Evolutionary conservation across 2,797 vertebrate genomes (phyloP).

Genomic region (Jordanella pulchra): DNA sequence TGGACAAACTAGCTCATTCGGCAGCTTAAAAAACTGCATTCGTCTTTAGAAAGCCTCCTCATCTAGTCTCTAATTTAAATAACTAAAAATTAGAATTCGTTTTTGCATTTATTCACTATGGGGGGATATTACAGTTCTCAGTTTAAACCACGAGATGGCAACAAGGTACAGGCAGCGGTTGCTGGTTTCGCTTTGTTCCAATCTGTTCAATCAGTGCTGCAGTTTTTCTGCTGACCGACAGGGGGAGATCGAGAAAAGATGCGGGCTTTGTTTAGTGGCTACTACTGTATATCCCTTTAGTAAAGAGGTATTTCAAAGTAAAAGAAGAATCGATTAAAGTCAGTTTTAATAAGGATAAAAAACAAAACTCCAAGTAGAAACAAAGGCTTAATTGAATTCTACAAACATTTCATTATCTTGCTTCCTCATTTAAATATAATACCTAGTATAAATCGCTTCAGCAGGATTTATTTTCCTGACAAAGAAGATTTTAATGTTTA

Average conservation of each 20-base stretch:
- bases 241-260: conserved; percentile 18
- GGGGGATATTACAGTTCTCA: neutral
- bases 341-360: too few species aligned
- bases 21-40: neutral
- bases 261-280: conserved; percentile 5
- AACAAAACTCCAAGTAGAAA: neutral
- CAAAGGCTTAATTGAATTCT: neutral
- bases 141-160: conserved; percentile 30
- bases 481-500: neutral
- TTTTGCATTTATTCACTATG: neutral
- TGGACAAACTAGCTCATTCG: neutral
- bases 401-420: neutral
- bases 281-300: conserved; percentile 9
- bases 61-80: too few species aligned
- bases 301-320: conserved; percentile 16
- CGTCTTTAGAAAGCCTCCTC: neutral
- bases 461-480: too few species aligned
- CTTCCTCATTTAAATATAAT: neutral
- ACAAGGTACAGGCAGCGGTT: conserved; percentile 18
- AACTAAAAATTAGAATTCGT: too few species aligned
- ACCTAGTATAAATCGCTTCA: neutral
- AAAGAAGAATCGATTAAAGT: conserved; percentile 1
- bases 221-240: conserved; percentile 17
- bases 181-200: conserved; percentile 21
- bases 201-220: conserved; percentile 14